Percentiles rank a stretch among this genome's conserved stretches.
These are phyloP conservation scores for Lithobates sylvaticus DNA, from an alignment of 2,797 vertebrate genomes.

Conservation along the genomic window DNA sequence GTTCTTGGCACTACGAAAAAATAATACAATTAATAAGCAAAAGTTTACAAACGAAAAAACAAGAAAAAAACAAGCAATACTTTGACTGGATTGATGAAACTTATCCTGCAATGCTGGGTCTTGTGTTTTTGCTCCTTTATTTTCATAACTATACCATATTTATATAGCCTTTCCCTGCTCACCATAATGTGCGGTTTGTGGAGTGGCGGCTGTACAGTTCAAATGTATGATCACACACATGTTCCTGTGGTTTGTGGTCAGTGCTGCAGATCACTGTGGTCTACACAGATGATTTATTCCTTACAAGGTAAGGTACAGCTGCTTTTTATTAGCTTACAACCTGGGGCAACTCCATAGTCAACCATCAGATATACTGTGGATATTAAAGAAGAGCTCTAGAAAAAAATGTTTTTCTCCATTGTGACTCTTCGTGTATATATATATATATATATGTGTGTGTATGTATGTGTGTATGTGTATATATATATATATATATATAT, in stretches of 20 bases:
- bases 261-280: conserved; percentile 78
- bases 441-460: no score
- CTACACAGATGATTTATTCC: conserved; percentile 78
- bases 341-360: conserved; percentile 16
- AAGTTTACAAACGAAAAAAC: no score
- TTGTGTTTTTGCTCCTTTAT: conserved; percentile 22
- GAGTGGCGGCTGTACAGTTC: conserved; percentile 82
- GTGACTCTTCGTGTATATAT: no score
- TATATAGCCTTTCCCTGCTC: conserved; percentile 74
- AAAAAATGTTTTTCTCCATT: neutral
- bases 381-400: neutral
- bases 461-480: no score
- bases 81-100: neutral
- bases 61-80: no score
- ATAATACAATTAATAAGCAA: no score
- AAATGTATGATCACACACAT: conserved; percentile 82
- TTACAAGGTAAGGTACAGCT: conserved; percentile 78
- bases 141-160: conserved; percentile 72
- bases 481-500: no score
- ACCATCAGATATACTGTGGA: conserved; percentile 3
- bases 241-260: conserved; percentile 81
- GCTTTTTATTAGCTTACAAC: conserved; percentile 74
- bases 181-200: conserved; percentile 87
- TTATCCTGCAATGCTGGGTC: neutral
- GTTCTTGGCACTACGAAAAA: no score